Base-by-base conservation (phyloP, 2,888 invertebrate species). In the Mylabris sibirica region DNA sequence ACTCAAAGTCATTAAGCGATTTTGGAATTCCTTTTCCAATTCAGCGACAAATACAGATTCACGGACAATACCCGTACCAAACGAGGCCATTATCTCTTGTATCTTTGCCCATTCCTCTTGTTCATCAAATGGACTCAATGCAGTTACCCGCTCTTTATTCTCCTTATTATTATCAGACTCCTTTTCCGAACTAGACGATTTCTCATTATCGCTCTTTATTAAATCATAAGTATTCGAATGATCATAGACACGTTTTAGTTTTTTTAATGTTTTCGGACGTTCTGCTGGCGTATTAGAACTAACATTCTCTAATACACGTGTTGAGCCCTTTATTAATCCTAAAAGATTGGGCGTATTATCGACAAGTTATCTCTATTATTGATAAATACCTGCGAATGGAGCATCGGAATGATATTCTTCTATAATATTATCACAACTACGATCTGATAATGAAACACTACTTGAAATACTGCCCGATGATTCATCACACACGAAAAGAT, bases 91-190 rank as follows among this genome's bases (percentile, higher is more conserved):
- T 79, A 97, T 97, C 86, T 97, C 96, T 61, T 95, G 95, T 79
- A 98, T 97, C 86, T 97, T 95, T 26, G 95, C 95, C 95, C 98
- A 97, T 87, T 98, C 97, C 86, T 96, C 96, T 86, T 94, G 92
- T 83, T 97, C 96, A 87, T 97, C 95, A 84, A 96, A 96, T 2
- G 96, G 95, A 82, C 95, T 95, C 77, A 96, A 88, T 76, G 94
- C 89, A 66, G 88, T 87, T 72, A 88, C 84, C 30, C 87, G 85
- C 69, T 87, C 86, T 74, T 86, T 83, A 79, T 84, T 83, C 72
- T 84, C 88, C 78, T 85, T 83, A 77, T 88, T 83, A 77, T 88
- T 88, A 24, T 89, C 89, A 59, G 81, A 82, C 75, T 84, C 83
- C 69, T 82, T 84, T 69, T 85, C 84, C 12, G 83, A 83, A 69